A percentile compares a stretch with the other conserved stretches of the same genome.
phyloP scores from a whole-genome alignment of 2,113 vertebrate species.

The Vombatus ursinus region DNA sequence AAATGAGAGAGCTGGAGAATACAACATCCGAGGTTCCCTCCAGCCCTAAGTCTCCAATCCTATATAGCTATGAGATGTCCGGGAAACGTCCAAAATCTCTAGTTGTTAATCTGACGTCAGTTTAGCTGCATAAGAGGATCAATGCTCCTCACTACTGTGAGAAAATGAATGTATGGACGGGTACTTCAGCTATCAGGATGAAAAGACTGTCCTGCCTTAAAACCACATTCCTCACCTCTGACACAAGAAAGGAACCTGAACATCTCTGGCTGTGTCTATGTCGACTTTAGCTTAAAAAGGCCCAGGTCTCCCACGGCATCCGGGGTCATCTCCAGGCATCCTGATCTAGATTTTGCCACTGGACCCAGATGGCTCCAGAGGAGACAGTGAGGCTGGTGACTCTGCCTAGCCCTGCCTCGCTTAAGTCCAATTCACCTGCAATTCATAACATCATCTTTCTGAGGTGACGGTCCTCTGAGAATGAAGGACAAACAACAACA shows the following conservation, averaged over 20 bases:
- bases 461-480: too few species aligned
- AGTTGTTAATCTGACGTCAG: slow-evolving; percentile 12
- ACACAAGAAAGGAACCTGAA: background rate
- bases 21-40: background rate
- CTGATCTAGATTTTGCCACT: too few species aligned
- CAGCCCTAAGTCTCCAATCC: background rate
- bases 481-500: too few species aligned
- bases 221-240: background rate
- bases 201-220: background rate
- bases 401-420: too few species aligned
- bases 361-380: too few species aligned
- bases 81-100: background rate
- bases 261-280: background rate
- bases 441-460: too few species aligned
- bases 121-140: background rate
- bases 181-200: background rate
- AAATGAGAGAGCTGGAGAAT: background rate
- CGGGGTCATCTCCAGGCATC: too few species aligned
- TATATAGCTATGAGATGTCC: background rate
- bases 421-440: too few species aligned
- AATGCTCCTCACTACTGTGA: slow-evolving; percentile 23
- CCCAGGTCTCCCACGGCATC: too few species aligned
- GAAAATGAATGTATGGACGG: background rate
- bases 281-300: too few species aligned
- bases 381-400: too few species aligned